Evolutionary conservation across 2,888 invertebrate genomes (phyloP), one percentile per base, ranked within the genome.

Genomic region (Caenorhabditis sp.): DNA sequence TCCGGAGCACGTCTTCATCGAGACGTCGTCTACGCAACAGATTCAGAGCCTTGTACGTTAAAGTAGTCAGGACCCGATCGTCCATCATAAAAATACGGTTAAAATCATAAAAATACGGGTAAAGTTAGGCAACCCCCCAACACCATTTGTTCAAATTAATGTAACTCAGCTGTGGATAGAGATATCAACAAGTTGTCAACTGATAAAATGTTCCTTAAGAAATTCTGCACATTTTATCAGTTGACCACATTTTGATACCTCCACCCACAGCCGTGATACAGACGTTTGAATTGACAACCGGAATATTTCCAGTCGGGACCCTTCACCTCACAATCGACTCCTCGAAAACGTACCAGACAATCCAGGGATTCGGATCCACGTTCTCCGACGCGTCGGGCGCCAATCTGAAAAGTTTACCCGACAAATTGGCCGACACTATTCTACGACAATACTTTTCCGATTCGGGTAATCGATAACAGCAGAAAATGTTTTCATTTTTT

Each of bases 1-100:
- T 20, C 56, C 9, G 83, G 83, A 30, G 62, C 75, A 37, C 55
- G 83, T 26, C 55, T 81, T 37, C 62, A 76, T 15, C 39, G 77
- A 1, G 58, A 62, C n/a, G 48, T 65, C 13, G 62, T 73, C 20
- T 71, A 71, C 46, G 41, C 71, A 0, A 62, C 71, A 4, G 71
- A 71, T 26, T 41, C 58, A 15, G 62, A 61, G 15, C 71, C 71
- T 11, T 53, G 70, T 71, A 26, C 37, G 53, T 20, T 15, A 3
- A 9, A 41, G 43, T n/a, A n/a, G n/a, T n/a, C n/a, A n/a, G n/a
- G n/a, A n/a, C n/a, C n/a, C n/a, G n/a, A n/a, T n/a, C n/a, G n/a
- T n/a, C n/a, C n/a, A n/a, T 32, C 6, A 32, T 32, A 32, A 32
- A 8, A 9, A 9, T 32, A 32, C 6, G 9, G 9, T 32, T 32